Evolutionary conservation across 2,797 vertebrate species (phyloP), one percentile per base, ranked within the genome.

Genomic region (Micromesistius poutassou): DNA sequence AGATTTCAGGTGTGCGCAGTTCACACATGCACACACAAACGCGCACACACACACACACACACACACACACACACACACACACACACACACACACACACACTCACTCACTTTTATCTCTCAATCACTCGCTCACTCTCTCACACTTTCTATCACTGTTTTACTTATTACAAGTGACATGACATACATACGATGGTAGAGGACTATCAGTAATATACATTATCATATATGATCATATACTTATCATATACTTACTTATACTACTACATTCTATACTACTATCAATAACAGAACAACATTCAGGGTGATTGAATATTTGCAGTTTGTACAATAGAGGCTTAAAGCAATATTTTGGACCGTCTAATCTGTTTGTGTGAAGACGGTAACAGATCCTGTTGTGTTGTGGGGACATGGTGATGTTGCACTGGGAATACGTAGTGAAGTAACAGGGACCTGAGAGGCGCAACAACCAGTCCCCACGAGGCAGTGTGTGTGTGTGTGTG

Each of bases 11-110:
- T 19, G 46, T 50, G 16, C 46, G 9, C 38, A 12, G 46, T 16
- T 40, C 72, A 73, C 72, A 73, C 72, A 40, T 3, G 31, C 71
- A 72, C 30, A 72, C 71, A 72, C 28, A 73, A 19, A 73, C 72
- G 40, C 72, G 1, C 31, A 72, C 71, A 72, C 71, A 71, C 71
- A 72, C 31, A 72, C 31, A 72, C 71, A 72, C 71, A 72, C 71
- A 72, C 70, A n/a, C n/a, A n/a, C n/a, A n/a, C n/a, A n/a, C n/a
- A n/a, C n/a, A n/a, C n/a, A n/a, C n/a, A n/a, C n/a, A n/a, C n/a
- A n/a, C n/a, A n/a, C n/a, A n/a, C n/a, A n/a, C n/a, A n/a, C n/a
- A n/a, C n/a, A n/a, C n/a, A n/a, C n/a, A n/a, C 28, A 68, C 55
- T n/a, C 55, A 33, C 46, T 46, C 25, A 72, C 33, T 50, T 6